Conservation (phyloP, 1,140 invertebrate genomes). For the Lepidurus arcticus region DNA sequence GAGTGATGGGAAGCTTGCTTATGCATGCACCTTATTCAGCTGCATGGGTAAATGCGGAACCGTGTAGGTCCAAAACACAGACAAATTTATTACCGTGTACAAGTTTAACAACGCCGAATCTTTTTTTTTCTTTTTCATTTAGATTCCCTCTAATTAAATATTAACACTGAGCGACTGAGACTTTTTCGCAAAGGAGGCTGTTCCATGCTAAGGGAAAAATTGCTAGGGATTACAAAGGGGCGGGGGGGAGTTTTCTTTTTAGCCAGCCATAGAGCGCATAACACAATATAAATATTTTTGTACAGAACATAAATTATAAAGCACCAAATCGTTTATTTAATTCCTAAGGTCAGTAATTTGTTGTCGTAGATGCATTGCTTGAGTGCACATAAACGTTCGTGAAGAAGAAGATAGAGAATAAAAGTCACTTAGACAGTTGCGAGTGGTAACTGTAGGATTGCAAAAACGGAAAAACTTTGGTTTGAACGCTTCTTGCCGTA, state of each 20-base stretch:
- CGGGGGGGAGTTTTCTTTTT: background rate
- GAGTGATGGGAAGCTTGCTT: background rate
- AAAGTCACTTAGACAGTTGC: background rate
- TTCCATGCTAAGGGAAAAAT: background rate
- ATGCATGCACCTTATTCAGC: background rate
- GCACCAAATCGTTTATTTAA: background rate
- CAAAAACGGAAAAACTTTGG: background rate
- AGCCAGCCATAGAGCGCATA: background rate
- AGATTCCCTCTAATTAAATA: slow-evolving; percentile 9
- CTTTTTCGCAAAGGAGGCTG: background rate
- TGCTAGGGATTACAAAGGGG: background rate
- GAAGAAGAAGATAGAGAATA: background rate
- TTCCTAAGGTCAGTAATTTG: background rate
- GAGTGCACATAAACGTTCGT: background rate
- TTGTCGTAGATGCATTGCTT: background rate
- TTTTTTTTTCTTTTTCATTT: background rate
- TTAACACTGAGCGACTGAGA: slow-evolving; percentile 10
- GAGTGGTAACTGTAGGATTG: background rate
- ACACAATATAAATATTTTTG: slow-evolving; percentile 20
- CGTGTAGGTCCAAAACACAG: slow-evolving; percentile 21
- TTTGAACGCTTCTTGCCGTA: background rate
- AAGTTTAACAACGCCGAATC: slow-evolving; percentile 19
- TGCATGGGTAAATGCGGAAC: background rate
- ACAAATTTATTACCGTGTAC: slow-evolving; percentile 20
- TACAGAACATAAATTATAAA: slow-evolving; percentile 19